Evolutionary conservation across 2,113 vertebrate species (phyloP), one percentile per base, ranked within the genome.

Genomic region (Pipra filicauda): DNA sequence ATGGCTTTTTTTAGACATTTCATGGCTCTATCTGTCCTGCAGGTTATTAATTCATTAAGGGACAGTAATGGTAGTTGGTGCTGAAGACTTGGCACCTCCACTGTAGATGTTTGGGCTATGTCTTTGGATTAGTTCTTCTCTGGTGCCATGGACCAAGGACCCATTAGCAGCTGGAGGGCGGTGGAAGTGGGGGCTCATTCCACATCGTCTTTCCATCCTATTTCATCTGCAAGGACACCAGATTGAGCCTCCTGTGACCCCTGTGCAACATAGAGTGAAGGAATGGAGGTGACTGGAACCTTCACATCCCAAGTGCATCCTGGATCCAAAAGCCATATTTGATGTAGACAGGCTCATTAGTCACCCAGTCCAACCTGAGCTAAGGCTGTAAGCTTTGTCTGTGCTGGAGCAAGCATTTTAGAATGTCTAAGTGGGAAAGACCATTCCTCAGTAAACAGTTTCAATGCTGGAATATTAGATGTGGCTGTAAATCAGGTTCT

Each of bases 251-350:
- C 65, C 55, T 21, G 37, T 0, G 1, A 39, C 24, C 22, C 24
- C 22, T 19, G 46, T 6, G 4, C 33, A 84, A 37, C 5, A 4
- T 39, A 14, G 65, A 90, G 65, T 1, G 1, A 55, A 65, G 19
- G 3, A 15, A 15, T 16, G 19, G 72, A 71, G 48, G 52, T 0
- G 0, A 33, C 2, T 0, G 0, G 19, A 54, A 52, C 22, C 14
- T 51, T 48, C 0, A 1, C 26, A 39, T 17, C 39, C 0, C 0
- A n/a, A 71, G 26, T 1, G 7, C 26, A 7, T 6, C 30, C 52
- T 55, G 43, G 43, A 46, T 62, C 78, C 66, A 85, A 81, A 88
- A 78, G 11, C 19, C 14, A 23, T 17, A 8, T 21, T 82, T 52
- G 26, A 0, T 16, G 30, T 23, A 55, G 61, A 33, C 35, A 64